phyloP scores from a whole-genome alignment of 2,888 invertebrate genomes.

The Abrostola tripartita region DNA sequence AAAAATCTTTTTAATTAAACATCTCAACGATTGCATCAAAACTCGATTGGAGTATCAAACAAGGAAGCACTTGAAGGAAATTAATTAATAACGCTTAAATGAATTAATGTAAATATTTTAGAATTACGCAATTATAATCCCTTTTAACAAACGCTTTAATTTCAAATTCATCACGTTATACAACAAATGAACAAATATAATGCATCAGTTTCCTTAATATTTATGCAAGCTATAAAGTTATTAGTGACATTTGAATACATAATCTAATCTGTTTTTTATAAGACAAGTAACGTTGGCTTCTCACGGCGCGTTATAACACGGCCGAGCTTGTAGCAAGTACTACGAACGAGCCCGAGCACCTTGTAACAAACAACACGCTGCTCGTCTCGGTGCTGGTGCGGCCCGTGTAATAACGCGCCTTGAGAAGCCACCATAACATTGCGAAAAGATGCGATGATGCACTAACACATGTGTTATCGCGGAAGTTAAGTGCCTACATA shows the following conservation, averaged over 20 bases:
- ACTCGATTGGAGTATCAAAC: too few relatives aligned
- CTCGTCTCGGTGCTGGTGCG: too few relatives aligned
- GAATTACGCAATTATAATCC: constrained; percentile 30
- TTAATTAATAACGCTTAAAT: too few relatives aligned
- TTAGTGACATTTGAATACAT: constrained; percentile 20
- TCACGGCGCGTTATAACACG: too few relatives aligned
- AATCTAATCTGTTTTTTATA: constrained; percentile 27
- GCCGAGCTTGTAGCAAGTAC: too few relatives aligned
- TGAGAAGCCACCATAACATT: not conserved
- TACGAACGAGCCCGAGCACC: too few relatives aligned
- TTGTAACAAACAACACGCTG: too few relatives aligned
- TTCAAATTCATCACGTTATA: constrained; percentile 25
- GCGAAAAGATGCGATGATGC: constrained; percentile 5
- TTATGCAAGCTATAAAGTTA: constrained; percentile 35
- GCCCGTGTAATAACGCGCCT: too few relatives aligned
- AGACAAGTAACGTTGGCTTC: not conserved
- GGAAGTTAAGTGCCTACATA: constrained; percentile 22
- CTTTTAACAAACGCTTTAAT: constrained; percentile 37
- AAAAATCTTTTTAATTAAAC: too few relatives aligned
- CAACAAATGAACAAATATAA: constrained; percentile 23
- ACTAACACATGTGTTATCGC: constrained; percentile 8
- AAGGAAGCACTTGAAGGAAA: too few relatives aligned
- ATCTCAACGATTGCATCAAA: not conserved
- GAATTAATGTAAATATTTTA: not conserved
- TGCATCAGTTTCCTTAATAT: constrained; percentile 23